Percentiles rank a stretch among this genome's conserved stretches.
Evolutionary conservation across 2,113 vertebrate species (phyloP).

Genomic region (Scomber colias): DNA sequence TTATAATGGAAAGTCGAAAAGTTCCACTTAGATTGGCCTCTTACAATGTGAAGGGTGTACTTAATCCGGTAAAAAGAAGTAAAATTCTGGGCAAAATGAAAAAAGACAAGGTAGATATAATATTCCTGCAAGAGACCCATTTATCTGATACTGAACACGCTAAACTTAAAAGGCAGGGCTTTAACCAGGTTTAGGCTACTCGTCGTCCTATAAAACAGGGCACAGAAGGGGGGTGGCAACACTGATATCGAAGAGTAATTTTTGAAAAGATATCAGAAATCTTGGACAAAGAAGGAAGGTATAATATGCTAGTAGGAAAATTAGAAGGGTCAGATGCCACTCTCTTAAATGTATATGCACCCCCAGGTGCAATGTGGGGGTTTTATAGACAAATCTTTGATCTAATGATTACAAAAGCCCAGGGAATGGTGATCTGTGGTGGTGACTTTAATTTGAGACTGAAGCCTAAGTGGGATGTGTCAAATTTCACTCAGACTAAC

Average conservation of each 20-base stretch:
- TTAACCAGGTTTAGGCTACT: background rate
- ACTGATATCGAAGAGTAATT: background rate
- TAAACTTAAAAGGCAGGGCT: slow-evolving; percentile 8
- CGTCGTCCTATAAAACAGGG: background rate
- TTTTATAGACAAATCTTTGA: background rate
- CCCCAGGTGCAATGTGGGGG: background rate
- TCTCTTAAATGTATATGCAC: background rate
- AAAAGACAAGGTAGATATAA: slow-evolving; percentile 8
- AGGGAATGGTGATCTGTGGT: no score
- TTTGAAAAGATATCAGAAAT: slow-evolving; percentile 1
- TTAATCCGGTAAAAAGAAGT: background rate
- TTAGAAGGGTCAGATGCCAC: background rate
- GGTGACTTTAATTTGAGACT: no score
- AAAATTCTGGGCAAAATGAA: background rate
- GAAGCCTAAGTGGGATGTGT: background rate
- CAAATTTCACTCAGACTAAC: background rate
- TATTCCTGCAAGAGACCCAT: background rate
- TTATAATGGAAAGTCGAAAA: no score
- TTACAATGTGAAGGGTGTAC: slow-evolving; percentile 6
- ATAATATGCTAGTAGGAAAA: background rate
- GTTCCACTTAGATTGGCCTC: no score
- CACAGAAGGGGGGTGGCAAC: slow-evolving; percentile 7
- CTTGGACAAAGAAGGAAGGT: background rate
- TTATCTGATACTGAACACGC: background rate
- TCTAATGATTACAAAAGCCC: background rate